Conservation (phyloP, 2,113 vertebrate genomes). For the Cisticola juncidis region DNA sequence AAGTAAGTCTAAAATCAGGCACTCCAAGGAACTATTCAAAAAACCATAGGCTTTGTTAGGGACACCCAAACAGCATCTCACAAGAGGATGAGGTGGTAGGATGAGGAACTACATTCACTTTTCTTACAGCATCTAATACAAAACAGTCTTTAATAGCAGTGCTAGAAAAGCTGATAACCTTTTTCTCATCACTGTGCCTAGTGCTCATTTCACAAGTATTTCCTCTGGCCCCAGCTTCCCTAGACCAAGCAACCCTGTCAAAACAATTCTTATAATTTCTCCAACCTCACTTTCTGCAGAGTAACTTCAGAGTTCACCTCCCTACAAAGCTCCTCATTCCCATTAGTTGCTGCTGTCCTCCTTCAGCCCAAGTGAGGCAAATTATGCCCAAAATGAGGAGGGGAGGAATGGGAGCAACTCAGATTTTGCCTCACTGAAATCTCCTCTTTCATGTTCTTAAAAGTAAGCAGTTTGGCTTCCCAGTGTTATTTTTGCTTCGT, state of each 20-base stretch:
- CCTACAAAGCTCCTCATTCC: not conserved
- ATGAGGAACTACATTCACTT: not conserved
- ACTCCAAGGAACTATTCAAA: not conserved
- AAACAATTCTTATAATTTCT: not conserved
- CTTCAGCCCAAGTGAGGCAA: not conserved
- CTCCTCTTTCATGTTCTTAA: not conserved
- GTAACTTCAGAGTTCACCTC: not conserved
- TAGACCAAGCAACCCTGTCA: not conserved
- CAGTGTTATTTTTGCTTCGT: not conserved
- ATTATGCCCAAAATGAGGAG: not conserved
- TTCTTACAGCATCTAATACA: not conserved
- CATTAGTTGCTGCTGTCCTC: not conserved
- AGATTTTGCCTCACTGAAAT: not conserved
- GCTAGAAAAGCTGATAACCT: not conserved
- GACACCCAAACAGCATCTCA: not conserved
- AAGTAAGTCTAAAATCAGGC: not conserved
- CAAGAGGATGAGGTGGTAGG: not conserved
- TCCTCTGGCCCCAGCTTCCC: not conserved
- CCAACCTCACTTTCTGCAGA: not conserved
- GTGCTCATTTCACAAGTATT: not conserved
- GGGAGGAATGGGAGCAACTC: accelerated
- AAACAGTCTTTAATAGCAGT: not conserved
- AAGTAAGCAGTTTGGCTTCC: not conserved
- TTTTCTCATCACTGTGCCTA: accelerated
- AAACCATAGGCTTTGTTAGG: not conserved